Percentiles rank a stretch among this genome's conserved stretches.
phyloP scores from a whole-genome alignment of 2,113 vertebrate species.

The Myotis brandtii region DNA sequence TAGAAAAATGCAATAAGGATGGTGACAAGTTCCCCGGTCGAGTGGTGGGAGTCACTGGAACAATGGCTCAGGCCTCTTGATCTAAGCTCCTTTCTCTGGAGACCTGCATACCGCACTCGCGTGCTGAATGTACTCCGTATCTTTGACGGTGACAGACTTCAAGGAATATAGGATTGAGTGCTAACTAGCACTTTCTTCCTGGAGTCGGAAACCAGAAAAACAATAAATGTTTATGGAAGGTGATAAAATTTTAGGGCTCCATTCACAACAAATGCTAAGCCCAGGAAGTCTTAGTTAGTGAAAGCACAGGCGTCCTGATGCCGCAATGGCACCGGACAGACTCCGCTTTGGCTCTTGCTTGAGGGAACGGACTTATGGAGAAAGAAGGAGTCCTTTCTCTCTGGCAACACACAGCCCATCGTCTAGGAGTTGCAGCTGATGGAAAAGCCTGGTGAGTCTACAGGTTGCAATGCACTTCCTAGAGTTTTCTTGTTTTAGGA shows the following conservation, averaged over 20 bases:
- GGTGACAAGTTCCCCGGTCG: background rate
- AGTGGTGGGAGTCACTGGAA: background rate
- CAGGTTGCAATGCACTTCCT: background rate
- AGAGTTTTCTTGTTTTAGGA: background rate
- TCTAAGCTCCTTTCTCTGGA: background rate
- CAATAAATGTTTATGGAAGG: conserved; percentile 56
- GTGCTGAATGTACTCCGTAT: background rate
- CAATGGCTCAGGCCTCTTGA: background rate
- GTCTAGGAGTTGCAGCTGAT: background rate
- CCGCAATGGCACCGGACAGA: accelerated
- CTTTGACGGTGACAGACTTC: background rate
- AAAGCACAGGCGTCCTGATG: background rate
- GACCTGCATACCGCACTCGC: background rate
- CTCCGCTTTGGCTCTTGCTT: background rate
- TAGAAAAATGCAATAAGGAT: background rate
- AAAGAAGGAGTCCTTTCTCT: background rate
- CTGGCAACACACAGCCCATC: background rate
- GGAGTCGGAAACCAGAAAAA: background rate
- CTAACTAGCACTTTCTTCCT: background rate
- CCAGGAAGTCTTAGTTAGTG: background rate
- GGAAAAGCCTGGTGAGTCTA: background rate
- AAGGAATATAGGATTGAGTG: background rate
- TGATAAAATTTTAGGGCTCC: conserved; percentile 70
- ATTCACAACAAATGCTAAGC: conserved; percentile 60
- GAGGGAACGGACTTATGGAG: background rate